Conservation (phyloP, 2,888 invertebrate genomes). For the Pristionchus arcanus region DNA sequence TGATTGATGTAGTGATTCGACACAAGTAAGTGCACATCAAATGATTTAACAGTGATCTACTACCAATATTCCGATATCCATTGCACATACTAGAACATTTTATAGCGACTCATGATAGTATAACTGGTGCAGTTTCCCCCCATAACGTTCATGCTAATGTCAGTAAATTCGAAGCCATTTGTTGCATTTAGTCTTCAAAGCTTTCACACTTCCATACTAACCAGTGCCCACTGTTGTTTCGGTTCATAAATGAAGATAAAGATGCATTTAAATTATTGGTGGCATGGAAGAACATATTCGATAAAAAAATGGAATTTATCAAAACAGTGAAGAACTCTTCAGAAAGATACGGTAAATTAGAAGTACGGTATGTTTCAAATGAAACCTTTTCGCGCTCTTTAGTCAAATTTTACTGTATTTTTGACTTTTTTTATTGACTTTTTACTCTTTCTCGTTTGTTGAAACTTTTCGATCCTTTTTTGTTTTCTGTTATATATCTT, state of each 20-base stretch:
- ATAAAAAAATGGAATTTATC: too few species aligned
- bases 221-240: background rate
- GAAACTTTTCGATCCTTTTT: too few species aligned
- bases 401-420: too few species aligned
- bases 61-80: background rate
- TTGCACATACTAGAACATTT: background rate
- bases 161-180: background rate
- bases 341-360: too few species aligned
- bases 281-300: background rate
- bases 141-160: background rate
- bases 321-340: too few species aligned
- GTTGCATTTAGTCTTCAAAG: background rate
- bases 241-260: background rate
- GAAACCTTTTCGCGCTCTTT: too few species aligned
- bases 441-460: too few species aligned
- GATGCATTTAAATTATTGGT: background rate
- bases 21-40: slow-evolving; percentile 6
- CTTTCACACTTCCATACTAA: background rate
- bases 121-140: background rate
- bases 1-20: slow-evolving; percentile 30
- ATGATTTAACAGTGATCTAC: background rate
- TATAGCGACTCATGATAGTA: background rate
- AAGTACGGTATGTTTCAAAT: too few species aligned
- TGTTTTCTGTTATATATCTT: too few species aligned
- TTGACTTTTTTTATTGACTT: too few species aligned